Evolutionary conservation across 2,888 invertebrate genomes (phyloP).

Genomic region (Notodonta ziczac): DNA sequence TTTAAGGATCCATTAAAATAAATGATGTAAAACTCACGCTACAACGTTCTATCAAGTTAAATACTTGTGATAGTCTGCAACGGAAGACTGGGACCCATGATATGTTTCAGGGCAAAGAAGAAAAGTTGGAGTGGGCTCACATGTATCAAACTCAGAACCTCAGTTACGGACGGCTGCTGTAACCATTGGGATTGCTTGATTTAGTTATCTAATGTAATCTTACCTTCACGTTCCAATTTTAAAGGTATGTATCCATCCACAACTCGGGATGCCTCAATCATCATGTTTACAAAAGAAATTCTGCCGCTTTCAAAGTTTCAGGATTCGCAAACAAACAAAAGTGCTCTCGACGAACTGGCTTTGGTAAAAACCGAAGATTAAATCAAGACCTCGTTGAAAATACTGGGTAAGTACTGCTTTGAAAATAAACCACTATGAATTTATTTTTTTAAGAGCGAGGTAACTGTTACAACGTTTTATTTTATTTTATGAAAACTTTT

Average conservation of each 20-base stretch:
- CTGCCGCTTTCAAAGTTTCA: background rate
- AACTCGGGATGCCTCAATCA: background rate
- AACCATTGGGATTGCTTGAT: no score
- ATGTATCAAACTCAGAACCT: no score
- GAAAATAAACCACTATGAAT: background rate
- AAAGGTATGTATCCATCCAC: conserved; percentile 10
- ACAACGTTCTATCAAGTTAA: no score
- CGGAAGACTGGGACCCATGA: no score
- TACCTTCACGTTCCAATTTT: conserved; percentile 19
- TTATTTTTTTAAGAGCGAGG: background rate
- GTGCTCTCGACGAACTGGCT: background rate
- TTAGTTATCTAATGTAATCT: conserved; percentile 1
- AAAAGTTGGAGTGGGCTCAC: no score
- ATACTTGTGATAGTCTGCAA: no score
- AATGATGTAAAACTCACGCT: no score
- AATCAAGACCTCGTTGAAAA: background rate
- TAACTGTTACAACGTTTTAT: background rate
- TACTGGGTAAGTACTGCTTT: background rate
- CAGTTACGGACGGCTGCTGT: no score
- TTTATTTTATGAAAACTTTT: background rate
- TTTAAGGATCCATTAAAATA: no score
- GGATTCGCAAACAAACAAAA: background rate
- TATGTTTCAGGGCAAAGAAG: no score
- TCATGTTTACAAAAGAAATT: background rate
- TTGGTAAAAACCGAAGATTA: background rate